Conservation (phyloP, 2,113 vertebrate genomes). For the Actenoides hombroni region DNA sequence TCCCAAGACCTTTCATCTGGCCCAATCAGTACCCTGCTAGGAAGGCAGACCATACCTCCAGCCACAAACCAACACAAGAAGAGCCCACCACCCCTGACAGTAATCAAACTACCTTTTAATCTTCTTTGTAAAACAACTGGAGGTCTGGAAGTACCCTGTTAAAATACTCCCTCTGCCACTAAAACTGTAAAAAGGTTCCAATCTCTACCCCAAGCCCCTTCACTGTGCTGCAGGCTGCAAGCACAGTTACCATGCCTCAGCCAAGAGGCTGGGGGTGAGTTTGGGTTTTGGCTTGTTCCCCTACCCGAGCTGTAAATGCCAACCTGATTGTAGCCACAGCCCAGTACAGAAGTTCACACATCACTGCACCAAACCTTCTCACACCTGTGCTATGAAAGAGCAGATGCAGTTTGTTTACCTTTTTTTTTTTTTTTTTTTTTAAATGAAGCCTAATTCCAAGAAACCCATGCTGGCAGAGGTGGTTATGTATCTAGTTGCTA, state of each 20-base stretch:
- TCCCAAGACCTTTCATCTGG: background rate
- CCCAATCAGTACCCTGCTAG: background rate
- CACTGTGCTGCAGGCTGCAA: background rate
- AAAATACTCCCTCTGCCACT: background rate
- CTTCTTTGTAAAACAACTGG: background rate
- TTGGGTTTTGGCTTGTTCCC: background rate
- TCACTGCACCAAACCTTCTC: background rate
- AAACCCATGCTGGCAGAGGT: background rate
- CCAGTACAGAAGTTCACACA: fast-evolving
- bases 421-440: background rate
- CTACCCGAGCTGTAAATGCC: background rate
- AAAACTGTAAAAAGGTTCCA: background rate
- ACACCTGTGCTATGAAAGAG: background rate
- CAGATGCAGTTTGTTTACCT: background rate
- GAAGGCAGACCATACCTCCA: background rate
- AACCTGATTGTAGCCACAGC: background rate
- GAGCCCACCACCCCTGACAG: fast-evolving
- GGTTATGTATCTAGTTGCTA: background rate
- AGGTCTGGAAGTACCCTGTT: background rate
- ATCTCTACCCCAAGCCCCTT: fast-evolving
- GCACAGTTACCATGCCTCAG: background rate
- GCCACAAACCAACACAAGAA: background rate
- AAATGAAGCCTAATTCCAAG: background rate
- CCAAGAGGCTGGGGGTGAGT: background rate
- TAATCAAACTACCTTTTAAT: background rate